Evolutionary conservation across 2,797 vertebrate species (phyloP).

Genomic region (Clarias platycephalus): DNA sequence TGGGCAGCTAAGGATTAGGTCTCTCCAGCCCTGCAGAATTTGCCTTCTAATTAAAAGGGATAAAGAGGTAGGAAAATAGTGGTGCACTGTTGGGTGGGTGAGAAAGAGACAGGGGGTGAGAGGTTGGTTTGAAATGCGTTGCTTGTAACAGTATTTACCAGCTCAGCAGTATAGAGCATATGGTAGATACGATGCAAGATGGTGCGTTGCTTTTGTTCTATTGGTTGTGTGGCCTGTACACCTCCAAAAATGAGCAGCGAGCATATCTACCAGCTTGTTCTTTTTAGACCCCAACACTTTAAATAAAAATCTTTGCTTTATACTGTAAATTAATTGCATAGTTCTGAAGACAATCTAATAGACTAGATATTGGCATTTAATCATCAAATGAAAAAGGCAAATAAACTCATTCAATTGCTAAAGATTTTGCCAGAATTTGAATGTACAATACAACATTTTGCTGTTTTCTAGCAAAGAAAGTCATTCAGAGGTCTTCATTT

Average conservation of each 20-base stretch:
- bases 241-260: conserved; percentile 48
- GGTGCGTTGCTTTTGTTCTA: conserved; percentile 37
- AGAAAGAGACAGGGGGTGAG: conserved; percentile 76
- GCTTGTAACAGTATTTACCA: conserved; percentile 71
- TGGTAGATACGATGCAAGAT: conserved; percentile 49
- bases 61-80: conserved; percentile 88
- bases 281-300: neutral
- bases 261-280: conserved; percentile 25
- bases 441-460: neutral
- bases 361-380: neutral
- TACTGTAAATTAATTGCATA: neutral
- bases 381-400: neutral
- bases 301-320: neutral
- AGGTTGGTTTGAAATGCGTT: conserved; percentile 80
- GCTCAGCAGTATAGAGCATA: conserved; percentile 57
- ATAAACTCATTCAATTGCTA: too few species aligned
- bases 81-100: conserved; percentile 77
- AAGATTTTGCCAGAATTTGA: neutral
- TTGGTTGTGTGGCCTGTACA: conserved; percentile 43
- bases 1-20: conserved; percentile 99
- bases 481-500: neutral
- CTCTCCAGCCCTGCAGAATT: conserved; percentile 98
- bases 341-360: too few species aligned
- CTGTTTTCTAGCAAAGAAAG: neutral
- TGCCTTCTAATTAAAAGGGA: conserved; percentile 99